Base-by-base conservation (phyloP, 2,797 vertebrate species). In the Tragopan temminckii region DNA sequence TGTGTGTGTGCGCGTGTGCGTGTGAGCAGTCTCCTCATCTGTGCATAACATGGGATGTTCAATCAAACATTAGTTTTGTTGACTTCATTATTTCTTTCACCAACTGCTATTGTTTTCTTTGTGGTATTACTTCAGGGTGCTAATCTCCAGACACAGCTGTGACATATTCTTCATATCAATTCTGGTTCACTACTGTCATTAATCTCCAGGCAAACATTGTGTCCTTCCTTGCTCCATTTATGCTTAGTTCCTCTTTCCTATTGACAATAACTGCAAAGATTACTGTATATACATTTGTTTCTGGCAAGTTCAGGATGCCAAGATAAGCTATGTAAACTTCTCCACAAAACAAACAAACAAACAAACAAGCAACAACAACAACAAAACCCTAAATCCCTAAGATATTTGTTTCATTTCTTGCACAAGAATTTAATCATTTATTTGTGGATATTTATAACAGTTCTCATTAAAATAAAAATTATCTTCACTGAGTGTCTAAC, bases 361-460 rank as follows among this genome's bases (percentile, higher is more conserved):
- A 19, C 20, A 46, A 46, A 72, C 50, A 71, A 71, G 81, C 78
- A 50, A 27, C 13, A 50, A 43, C 45, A 50, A 25, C 13, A 50
- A 50, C 24, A 14, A 50, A 48, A 25, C 13, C 45, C 23, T 42
- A 46, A 46, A 46, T 5, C 14, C 50, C 14, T n/a, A 48, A 50
- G 13, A 4, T 38, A 24, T 53, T 84, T 90, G 20, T 61, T 87
- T 71, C 2, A 72, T 80, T 71, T 85, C 31, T 81, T 3, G 7
- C 33, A 18, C 3, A 75, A 68, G 5, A 36, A 52, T 83, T 80
- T 59, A 78, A 71, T 78, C 0, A 78, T 72, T 82, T 90, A 58
- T 90, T 92, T 92, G 46, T 66, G 88, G 43, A 35, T 13, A 70
- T 80, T 90, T 89, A 12, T 63, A 76, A 82, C 5, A 80, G 8